Evolutionary conservation across 1,140 invertebrate species (phyloP), one percentile per base, ranked within the genome.

Genomic region (Anoplolepis gracilipes): DNA sequence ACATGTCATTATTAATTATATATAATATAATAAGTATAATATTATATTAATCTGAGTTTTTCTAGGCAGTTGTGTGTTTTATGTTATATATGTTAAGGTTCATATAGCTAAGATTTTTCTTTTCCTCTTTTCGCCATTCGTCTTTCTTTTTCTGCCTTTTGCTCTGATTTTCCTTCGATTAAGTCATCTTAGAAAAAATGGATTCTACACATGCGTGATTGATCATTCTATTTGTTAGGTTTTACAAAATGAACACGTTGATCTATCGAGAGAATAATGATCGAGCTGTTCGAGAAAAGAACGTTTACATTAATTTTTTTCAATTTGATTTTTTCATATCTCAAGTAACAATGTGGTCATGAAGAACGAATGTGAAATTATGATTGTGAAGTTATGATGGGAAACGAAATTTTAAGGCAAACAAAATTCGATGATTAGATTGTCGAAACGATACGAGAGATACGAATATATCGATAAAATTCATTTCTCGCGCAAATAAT

Each of bases 1-100:
- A 94, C 94, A 93, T 94, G 90, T 91, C 76, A 72, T 65, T 89
- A 89, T 79, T 90, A 89, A 90, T 90, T 88, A 87, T 90, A 88
- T 90, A 90, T 87, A 85, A 91, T 91, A 91, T 90, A 92, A 90
- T 93, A 87, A 90, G 86, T 93, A 90, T 72, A 92, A 90, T 92
- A 78, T 90, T 91, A 87, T 85, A 81, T 85, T 76, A 72, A 93
- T 90, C 92, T 94, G 89, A 93, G 91, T 93, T 93, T 92, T 90
- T 93, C 93, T 94, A 94, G 92, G 93, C 93, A 94, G 93, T 94
- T 94, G 90, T 90, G 87, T 94, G 90, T 92, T 91, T 90, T 78
- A 91, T 77, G 59, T 89, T 88, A 88, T 87, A 85, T 86, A 92
- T 67, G 84, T 81, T 92, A 90, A 93, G 89, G 85, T 92, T 91